Conservation (phyloP, 2,888 invertebrate genomes). For the Phengaris alcon region DNA sequence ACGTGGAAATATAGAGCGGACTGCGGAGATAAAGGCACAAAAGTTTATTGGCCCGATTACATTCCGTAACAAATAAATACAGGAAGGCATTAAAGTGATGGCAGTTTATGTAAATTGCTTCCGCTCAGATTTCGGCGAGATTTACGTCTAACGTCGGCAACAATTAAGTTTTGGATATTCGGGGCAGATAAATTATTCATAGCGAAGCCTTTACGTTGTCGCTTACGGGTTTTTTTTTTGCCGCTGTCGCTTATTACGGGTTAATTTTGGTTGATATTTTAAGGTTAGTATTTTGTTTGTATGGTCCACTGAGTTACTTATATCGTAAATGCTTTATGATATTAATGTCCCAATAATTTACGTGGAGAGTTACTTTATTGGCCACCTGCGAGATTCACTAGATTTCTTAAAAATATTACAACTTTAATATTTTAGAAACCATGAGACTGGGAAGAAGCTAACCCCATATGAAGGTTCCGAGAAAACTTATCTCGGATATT, state of each 20-base stretch:
- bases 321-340: no score
- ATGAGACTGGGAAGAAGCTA: neutral
- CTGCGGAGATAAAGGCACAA: slow-evolving; percentile 11
- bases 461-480: neutral
- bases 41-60: slow-evolving; percentile 21
- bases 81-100: slow-evolving; percentile 61
- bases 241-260: neutral
- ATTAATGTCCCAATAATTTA: no score
- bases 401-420: neutral
- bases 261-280: neutral
- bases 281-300: no score
- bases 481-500: neutral
- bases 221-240: neutral
- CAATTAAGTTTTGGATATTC: slow-evolving; percentile 72
- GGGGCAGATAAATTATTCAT: slow-evolving; percentile 66
- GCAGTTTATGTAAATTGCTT: slow-evolving; percentile 73
- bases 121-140: slow-evolving; percentile 68
- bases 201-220: slow-evolving; percentile 44
- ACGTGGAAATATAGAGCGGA: neutral
- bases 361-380: no score
- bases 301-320: no score
- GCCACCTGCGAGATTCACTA: neutral
- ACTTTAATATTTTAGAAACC: neutral
- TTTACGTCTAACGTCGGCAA: slow-evolving; percentile 70
- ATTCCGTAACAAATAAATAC: slow-evolving; percentile 40